Conservation (phyloP, 2,888 invertebrate species). For the Oxytorus armatus region DNA sequence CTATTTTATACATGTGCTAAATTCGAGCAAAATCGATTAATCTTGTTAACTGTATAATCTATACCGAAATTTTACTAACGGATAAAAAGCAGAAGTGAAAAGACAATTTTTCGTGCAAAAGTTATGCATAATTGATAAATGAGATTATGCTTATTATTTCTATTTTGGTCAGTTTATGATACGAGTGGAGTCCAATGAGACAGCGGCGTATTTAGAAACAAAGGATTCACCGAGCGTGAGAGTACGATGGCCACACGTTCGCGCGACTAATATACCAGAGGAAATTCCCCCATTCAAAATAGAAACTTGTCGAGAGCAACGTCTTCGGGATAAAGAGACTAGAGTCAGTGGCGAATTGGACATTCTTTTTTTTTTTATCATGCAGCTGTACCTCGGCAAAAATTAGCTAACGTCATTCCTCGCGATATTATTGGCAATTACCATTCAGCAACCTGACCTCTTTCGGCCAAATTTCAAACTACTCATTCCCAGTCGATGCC, state of each 20-base stretch:
- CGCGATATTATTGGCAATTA: too few species aligned
- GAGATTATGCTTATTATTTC: not conserved
- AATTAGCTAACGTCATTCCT: not conserved
- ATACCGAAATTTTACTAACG: not conserved
- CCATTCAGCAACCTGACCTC: too few species aligned
- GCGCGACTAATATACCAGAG: conserved; percentile 43
- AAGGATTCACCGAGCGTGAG: conserved; percentile 44
- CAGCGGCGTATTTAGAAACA: conserved; percentile 25
- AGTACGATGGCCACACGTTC: conserved; percentile 18
- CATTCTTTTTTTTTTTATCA: not conserved
- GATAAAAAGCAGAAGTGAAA: not conserved
- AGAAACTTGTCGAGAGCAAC: conserved; percentile 51
- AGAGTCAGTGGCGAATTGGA: conserved; percentile 1
- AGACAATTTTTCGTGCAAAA: too few species aligned
- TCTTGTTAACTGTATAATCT: too few species aligned
- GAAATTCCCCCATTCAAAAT: conserved; percentile 68
- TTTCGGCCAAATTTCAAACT: too few species aligned
- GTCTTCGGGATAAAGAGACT: conserved; percentile 33
- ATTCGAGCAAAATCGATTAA: too few species aligned
- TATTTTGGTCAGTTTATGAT: not conserved
- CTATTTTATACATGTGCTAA: too few species aligned
- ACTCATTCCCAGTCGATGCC: too few species aligned
- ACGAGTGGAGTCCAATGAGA: not conserved
- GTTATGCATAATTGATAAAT: not conserved
- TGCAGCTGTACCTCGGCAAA: not conserved